Percentiles rank a stretch among this genome's conserved stretches.
Evolutionary conservation across 92 coral and sea anemone genomes (phyloP).

Genomic region (Parazoanthus darwini): DNA sequence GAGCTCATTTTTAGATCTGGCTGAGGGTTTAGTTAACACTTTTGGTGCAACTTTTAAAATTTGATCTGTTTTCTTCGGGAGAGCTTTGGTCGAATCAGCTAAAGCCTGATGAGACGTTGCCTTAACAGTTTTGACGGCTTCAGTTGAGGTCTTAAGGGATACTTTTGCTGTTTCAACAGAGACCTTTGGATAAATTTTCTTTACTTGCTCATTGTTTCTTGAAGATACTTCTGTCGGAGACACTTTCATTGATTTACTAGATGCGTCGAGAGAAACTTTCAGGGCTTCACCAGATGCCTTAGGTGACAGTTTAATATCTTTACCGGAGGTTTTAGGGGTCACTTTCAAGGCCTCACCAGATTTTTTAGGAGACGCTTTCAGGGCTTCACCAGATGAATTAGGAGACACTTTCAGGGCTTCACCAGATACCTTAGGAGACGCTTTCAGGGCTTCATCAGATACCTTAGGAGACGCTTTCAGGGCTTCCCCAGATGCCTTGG

Average conservation of each 20-base stretch:
- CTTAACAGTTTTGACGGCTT: neutral
- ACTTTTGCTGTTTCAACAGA: constrained; percentile 38
- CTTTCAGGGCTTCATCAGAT: constrained; percentile 23
- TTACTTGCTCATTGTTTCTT: neutral
- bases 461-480: constrained; percentile 24
- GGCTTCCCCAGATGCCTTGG: constrained; percentile 34
- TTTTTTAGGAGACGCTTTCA: constrained; percentile 22
- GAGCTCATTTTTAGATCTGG: constrained; percentile 27
- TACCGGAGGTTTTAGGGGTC: constrained; percentile 33
- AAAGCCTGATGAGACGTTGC: neutral
- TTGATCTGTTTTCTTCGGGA: constrained; percentile 25
- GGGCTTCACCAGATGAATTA: constrained; percentile 8
- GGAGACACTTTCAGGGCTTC: constrained; percentile 4
- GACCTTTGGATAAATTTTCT: constrained; percentile 23
- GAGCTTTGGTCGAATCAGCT: neutral
- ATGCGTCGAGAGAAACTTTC: constrained; percentile 30
- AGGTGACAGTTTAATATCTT: constrained; percentile 22
- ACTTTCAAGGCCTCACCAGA: constrained; percentile 36
- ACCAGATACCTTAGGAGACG: neutral
- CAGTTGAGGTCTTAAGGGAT: constrained; percentile 4
- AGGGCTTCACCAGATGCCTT: constrained; percentile 26
- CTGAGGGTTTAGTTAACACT: constrained; percentile 5
- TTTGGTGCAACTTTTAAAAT: constrained; percentile 12
- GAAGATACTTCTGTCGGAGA: constrained; percentile 27
- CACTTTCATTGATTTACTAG: neutral